A percentile compares a stretch with the other conserved stretches of the same genome.
phyloP scores from a whole-genome alignment of 35 echinoderm and acorn worm species.

The Lytechinus pictus region DNA sequence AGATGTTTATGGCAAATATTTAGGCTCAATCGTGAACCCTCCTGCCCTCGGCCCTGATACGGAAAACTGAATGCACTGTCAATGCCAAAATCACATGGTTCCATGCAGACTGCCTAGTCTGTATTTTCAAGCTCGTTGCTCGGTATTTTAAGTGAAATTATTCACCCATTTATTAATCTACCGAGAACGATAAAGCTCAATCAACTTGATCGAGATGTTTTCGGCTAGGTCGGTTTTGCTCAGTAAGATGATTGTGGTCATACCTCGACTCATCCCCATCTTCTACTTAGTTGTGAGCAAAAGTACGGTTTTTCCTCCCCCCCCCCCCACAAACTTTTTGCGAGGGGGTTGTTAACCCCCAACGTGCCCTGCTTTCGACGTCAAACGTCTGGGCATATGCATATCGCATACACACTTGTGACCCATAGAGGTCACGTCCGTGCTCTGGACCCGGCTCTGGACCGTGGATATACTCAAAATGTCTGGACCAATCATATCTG shows the following conservation, averaged over 20 bases:
- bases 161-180: background rate
- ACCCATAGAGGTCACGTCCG: too few relatives aligned
- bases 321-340: too few relatives aligned
- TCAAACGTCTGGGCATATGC: too few relatives aligned
- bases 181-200: background rate
- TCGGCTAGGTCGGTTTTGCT: background rate
- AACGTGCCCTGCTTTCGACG: too few relatives aligned
- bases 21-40: background rate
- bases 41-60: background rate
- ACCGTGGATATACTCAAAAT: too few relatives aligned
- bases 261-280: background rate
- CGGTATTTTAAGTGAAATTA: too few relatives aligned
- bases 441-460: too few relatives aligned
- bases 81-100: background rate
- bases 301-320: background rate
- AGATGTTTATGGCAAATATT: background rate
- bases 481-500: too few relatives aligned
- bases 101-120: background rate
- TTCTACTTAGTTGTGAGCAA: background rate
- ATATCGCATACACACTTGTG: too few relatives aligned
- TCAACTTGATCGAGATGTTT: background rate
- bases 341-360: too few relatives aligned
- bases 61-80: background rate
- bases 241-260: background rate
- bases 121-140: background rate